Base-by-base conservation (phyloP, 2,888 invertebrate genomes). In the Meliscaeva auricollis region DNA sequence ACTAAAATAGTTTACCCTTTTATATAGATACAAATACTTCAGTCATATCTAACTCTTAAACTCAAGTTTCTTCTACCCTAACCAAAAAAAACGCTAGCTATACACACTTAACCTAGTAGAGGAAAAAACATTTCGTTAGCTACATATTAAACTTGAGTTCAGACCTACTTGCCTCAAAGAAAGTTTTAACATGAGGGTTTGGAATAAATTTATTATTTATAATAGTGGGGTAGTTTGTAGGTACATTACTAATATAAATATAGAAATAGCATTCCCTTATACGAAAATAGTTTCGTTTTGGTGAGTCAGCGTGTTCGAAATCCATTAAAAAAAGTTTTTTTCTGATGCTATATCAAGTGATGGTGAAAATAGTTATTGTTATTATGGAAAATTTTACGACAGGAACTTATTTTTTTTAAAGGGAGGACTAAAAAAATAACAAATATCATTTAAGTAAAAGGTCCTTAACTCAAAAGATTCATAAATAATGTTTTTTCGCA, bases 201-300 rank as follows among this genome's bases (percentile, higher is more conserved):
- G 26, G 15, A 62, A 44, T 62, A 62, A 62, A 62, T 62, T 26
- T 62, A 62, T 62, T 44, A 30, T 62, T 30, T 62, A 13, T 13
- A 38, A 2, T 26, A 26, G 26, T 26, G 26, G 26, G 26, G 26
- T 26, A 26, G 7, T 38, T 38, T 13, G 9, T 13, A 38, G n/a
- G n/a, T n/a, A n/a, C n/a, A n/a, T n/a, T 38, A 38, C 38, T 9
- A 11, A 11, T 9, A 13, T 3, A 3, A 38, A 38, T 8, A 9
- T 11, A 38, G 38, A 38, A 58, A 58, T 38, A 38, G 20, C 30
- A 9, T 41, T 41, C 46, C 13, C 15, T 56, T 15, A 13, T 5
- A 50, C 22, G 52, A 17, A 32, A 17, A 32, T 20, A 58, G 20
- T 35, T 58, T 56, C n/a, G 3, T 35, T 38, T 20, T 13, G 7